Conservation (phyloP, 2,888 invertebrate genomes). For the Melinaea menophilus region DNA sequence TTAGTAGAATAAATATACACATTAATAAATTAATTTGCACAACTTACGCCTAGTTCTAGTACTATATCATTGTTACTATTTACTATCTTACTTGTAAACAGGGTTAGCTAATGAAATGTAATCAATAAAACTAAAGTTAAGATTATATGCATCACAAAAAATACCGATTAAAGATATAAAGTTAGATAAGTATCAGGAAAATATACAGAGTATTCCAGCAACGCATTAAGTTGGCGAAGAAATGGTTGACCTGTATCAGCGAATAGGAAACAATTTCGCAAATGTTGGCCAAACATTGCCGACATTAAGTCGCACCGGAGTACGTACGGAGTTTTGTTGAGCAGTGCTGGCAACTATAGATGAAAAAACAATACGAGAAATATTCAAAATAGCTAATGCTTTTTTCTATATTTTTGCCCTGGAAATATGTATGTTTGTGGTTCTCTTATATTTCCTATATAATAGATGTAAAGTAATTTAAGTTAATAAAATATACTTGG, state of each 20-base stretch:
- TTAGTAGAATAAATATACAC: not conserved
- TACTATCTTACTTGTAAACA: slow-evolving; percentile 7
- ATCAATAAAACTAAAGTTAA: slow-evolving; percentile 1
- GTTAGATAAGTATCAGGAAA: slow-evolving; percentile 58
- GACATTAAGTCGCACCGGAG: slow-evolving; percentile 71
- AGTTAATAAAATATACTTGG: not conserved
- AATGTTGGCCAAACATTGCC: slow-evolving; percentile 71
- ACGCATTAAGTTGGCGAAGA: slow-evolving; percentile 67
- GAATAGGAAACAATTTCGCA: slow-evolving; percentile 72
- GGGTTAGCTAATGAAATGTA: not conserved
- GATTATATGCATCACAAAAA: not conserved
- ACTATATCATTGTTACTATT: not conserved
- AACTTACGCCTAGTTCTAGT: not conserved
- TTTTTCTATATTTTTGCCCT: not conserved
- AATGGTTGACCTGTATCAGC: slow-evolving; percentile 69
- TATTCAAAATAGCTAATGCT: not conserved
- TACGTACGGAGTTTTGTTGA: slow-evolving; percentile 65
- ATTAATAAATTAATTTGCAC: slow-evolving; percentile 8
- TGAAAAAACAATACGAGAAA: too few species aligned
- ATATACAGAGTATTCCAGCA: slow-evolving; percentile 66
- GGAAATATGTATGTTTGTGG: too few species aligned
- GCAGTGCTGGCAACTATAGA: slow-evolving; percentile 57
- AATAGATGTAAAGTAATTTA: too few species aligned
- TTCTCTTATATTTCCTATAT: too few species aligned
- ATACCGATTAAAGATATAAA: too few species aligned